Percentiles rank a stretch among this genome's conserved stretches.
phyloP scores from a whole-genome alignment of 2,113 vertebrate genomes.

The Ceyx margarethae region DNA sequence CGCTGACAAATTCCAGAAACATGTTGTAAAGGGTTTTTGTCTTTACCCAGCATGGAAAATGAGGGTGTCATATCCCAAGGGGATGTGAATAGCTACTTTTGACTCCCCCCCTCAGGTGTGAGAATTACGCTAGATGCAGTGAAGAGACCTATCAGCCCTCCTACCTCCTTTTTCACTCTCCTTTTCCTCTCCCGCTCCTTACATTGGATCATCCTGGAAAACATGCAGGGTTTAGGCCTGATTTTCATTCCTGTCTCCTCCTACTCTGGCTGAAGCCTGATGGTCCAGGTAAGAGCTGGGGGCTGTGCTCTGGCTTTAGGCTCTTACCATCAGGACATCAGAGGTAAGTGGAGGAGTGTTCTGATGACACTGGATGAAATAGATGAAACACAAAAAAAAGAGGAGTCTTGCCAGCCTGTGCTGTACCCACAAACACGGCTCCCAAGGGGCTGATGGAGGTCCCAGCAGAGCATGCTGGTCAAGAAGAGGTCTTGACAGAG shows the following conservation, averaged over 20 bases:
- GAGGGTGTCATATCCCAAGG: constrained; percentile 74
- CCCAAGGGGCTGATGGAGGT: background rate
- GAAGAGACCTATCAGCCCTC: constrained; percentile 42
- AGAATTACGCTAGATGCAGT: constrained; percentile 7
- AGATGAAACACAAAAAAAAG: background rate
- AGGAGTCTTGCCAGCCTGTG: background rate
- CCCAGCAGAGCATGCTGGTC: background rate
- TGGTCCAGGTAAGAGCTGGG: background rate
- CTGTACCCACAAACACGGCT: rapidly evolving
- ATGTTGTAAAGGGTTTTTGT: constrained; percentile 79
- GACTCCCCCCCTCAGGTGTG: constrained; percentile 66
- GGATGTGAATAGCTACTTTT: constrained; percentile 76
- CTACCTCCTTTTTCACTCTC: background rate
- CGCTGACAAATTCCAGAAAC: constrained; percentile 80
- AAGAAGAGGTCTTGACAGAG: background rate
- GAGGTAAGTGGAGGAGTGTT: background rate
- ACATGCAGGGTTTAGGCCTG: background rate
- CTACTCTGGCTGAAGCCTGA: background rate
- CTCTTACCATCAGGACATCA: background rate
- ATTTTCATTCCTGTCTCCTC: background rate
- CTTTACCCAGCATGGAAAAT: constrained; percentile 80
- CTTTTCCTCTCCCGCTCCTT: background rate
- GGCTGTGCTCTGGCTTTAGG: background rate
- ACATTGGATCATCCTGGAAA: constrained; percentile 11
- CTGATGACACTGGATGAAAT: background rate